These are phyloP conservation scores for Condylostylus longicornis DNA, from an alignment of 1,140 invertebrate genomes.

Conservation along the genomic window DNA sequence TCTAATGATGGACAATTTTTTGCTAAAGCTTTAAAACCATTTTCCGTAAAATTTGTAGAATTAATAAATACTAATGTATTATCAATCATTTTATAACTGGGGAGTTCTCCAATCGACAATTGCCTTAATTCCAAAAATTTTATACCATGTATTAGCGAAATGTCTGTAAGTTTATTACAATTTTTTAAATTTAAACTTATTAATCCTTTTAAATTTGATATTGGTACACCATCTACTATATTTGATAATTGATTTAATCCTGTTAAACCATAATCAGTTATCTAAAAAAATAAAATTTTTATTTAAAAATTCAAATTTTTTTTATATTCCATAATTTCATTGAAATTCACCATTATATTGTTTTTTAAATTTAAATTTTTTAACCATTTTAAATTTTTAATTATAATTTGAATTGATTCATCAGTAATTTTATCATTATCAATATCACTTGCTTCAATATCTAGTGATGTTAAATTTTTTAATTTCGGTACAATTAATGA, in stretches of 20 bases:
- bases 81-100: no score
- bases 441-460: no score
- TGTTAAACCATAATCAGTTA: no score
- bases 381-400: slow-evolving; percentile 41
- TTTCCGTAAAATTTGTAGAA: slow-evolving; percentile 50
- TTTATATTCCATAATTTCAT: no score
- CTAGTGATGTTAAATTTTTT: no score
- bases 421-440: slow-evolving; percentile 52
- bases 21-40: slow-evolving; percentile 44
- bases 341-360: no score
- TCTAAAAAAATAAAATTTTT: no score
- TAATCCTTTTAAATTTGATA: slow-evolving; percentile 41
- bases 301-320: no score
- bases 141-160: slow-evolving; percentile 50
- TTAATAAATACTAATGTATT: slow-evolving; percentile 43
- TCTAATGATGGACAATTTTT: slow-evolving; percentile 52
- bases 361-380: no score
- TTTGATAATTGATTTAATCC: slow-evolving; percentile 8
- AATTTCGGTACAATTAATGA: no score
- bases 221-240: slow-evolving; percentile 36
- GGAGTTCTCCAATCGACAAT: no score
- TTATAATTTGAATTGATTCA: slow-evolving; percentile 44
- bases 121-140: slow-evolving; percentile 42
- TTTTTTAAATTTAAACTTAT: slow-evolving; percentile 43
- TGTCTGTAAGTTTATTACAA: slow-evolving; percentile 53